Percentiles rank a stretch among this genome's conserved stretches.
phyloP scores from a whole-genome alignment of 2,888 invertebrate genomes.

The Sabellastarte sp. region DNA sequence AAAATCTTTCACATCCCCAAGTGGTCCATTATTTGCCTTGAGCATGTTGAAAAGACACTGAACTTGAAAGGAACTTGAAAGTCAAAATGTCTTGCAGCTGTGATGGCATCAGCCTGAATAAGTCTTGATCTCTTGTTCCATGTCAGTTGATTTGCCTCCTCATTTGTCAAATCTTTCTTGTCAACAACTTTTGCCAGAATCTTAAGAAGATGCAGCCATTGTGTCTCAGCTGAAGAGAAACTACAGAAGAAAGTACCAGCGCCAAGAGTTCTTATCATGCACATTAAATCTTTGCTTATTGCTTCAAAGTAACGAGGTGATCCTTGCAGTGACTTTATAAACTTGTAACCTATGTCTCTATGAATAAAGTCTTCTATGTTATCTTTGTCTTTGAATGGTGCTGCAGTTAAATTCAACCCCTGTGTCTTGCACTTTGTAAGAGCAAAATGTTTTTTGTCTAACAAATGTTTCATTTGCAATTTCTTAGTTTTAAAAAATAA shows the following conservation, averaged over 20 bases:
- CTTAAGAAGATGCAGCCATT: neutral
- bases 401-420: neutral
- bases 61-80: too few relatives aligned
- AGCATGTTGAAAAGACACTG: neutral
- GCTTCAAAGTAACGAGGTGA: neutral
- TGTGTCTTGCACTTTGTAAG: neutral
- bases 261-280: neutral
- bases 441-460: neutral
- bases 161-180: neutral
- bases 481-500: neutral
- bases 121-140: neutral
- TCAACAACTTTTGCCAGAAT: neutral
- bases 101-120: neutral
- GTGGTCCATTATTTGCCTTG: neutral
- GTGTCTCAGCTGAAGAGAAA: neutral
- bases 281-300: neutral
- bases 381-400: neutral
- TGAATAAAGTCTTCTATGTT: neutral
- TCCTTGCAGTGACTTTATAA: neutral
- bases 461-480: neutral
- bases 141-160: neutral
- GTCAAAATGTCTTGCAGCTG: neutral
- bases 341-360: neutral
- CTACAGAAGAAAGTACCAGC: neutral
- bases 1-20: neutral